Evolutionary conservation across 2,888 invertebrate species (phyloP), one percentile per base, ranked within the genome.

Genomic region (Drosophila formosana): DNA sequence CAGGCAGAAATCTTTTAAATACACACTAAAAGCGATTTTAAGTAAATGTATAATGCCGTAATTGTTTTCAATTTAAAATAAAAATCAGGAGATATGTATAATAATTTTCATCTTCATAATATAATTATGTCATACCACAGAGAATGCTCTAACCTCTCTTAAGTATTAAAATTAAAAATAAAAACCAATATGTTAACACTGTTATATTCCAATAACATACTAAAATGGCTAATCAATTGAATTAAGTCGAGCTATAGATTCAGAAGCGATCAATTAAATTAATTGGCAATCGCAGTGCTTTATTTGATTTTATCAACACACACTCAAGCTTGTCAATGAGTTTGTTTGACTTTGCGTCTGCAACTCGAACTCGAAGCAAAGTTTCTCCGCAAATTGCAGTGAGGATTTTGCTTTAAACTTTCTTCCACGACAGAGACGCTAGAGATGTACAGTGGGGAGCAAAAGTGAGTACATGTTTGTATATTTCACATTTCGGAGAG

Each of bases 321-420:
- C 13, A 49, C 9, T 32, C n/a, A 25, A 32, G 26, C 25, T 39
- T 51, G 51, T 43, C 37, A 52, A 46, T 32, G 34, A 25, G 30
- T 53, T 30, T 11, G n/a, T 25, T 43, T 9, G 18, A 23, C 13
- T 49, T 55, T 56, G 25, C 30, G 30, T 62, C 4, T 25, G 53
- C 45, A 45, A 50, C 60, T 52, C 13, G 23, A 11, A 3, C 7
- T 23, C 8, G 51, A 13, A 30, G 5, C 32, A 53, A 72, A 60
- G 23, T 51, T 72, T 13, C 30, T 50, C 8, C 41, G 28, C 26
- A 50, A 46, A 71, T 55, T 72, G 66, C 52, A 66, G 41, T 72
- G 46, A 32, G 46, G 23, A 50, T 72, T 53, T 50, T 62, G 28
- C 45, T 53, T 41, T 62, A 7, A 53, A 25, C 47, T 45, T 64